Percentiles rank a stretch among this genome's conserved stretches.
Conservation (phyloP, 2,797 vertebrate species). For the Megaceryle alcyon region DNA sequence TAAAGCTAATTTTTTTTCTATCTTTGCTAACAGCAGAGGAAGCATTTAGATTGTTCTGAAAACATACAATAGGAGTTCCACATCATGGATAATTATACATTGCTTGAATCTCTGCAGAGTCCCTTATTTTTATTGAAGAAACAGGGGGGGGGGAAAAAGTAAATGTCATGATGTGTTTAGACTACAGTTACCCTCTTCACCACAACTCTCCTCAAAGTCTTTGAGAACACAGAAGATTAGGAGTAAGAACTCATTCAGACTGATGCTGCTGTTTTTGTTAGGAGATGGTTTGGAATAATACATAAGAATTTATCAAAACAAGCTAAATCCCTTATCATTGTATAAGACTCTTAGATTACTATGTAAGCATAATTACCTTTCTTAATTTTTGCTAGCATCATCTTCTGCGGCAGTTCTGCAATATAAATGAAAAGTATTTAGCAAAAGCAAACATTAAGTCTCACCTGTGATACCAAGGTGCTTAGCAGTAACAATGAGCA, state of each 20-base stretch:
- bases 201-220: background rate
- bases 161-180: background rate
- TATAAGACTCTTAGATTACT: background rate
- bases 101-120: background rate
- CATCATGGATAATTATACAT: background rate
- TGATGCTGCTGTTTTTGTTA: background rate
- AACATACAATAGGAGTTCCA: background rate
- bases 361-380: slow-evolving; percentile 56
- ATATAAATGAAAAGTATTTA: background rate
- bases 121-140: background rate
- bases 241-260: background rate
- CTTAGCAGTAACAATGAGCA: background rate
- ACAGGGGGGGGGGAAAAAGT: background rate
- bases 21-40: background rate
- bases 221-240: background rate
- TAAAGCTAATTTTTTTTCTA: background rate
- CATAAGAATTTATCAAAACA: background rate
- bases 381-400: background rate
- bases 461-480: background rate
- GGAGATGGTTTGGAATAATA: background rate
- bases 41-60: background rate
- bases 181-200: background rate
- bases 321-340: background rate
- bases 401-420: slow-evolving; percentile 51
- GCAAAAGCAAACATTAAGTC: background rate